phyloP scores from a whole-genome alignment of 2,888 invertebrate species.

The Chalcis sispes region DNA sequence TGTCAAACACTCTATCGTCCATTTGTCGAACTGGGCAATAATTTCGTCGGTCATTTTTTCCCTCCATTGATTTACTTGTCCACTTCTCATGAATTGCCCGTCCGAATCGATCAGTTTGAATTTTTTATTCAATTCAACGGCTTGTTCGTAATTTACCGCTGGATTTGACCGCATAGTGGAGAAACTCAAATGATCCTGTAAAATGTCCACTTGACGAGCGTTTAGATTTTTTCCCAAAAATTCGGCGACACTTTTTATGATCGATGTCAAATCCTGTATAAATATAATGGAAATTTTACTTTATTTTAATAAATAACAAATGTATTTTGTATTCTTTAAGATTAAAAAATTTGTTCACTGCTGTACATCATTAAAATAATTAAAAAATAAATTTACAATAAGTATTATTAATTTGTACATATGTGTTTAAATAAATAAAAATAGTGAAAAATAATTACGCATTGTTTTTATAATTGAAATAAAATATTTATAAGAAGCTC shows the following conservation, averaged over 20 bases:
- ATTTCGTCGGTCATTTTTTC: constrained; percentile 70
- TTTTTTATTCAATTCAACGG: constrained; percentile 70
- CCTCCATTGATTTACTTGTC: constrained; percentile 76
- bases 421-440: neutral
- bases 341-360: neutral
- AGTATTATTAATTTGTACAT: neutral
- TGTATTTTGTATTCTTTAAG: too few species aligned
- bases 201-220: constrained; percentile 75
- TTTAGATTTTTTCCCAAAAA: constrained; percentile 77
- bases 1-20: constrained; percentile 72
- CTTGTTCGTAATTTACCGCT: constrained; percentile 77
- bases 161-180: constrained; percentile 79
- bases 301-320: neutral
- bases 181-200: constrained; percentile 80
- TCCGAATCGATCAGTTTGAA: constrained; percentile 65
- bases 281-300: neutral
- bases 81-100: constrained; percentile 77
- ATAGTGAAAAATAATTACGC: neutral
- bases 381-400: neutral
- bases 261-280: constrained; percentile 76
- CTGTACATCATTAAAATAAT: neutral
- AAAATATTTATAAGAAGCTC: neutral
- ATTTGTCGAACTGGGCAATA: constrained; percentile 76
- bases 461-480: neutral
- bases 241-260: constrained; percentile 77